Base-by-base conservation (phyloP, 2,797 vertebrate genomes). In the Chrosomus eos region DNA sequence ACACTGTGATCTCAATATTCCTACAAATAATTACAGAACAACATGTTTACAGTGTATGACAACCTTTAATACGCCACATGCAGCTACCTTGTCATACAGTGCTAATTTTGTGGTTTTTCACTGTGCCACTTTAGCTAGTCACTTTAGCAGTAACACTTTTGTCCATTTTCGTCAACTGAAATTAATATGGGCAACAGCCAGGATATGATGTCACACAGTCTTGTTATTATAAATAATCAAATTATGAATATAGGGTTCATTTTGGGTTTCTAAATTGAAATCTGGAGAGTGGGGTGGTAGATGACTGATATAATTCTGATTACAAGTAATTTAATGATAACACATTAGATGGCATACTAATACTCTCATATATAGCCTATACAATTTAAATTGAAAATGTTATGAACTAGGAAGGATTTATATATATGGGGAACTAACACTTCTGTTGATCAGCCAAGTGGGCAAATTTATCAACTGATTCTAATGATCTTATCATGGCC, bases 11-110 rank as follows among this genome's bases (percentile, higher is more conserved):
- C 51, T 58, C 36, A 71, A 28, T 28, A 40, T 75, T 71, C 51
- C 36, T 58, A 53, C 6, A 13, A 48, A 51, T 48, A 79, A 51
- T 68, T 51, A 80, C 45, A 67, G 64, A 51, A 33, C 40, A 80
- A 23, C 78, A 68, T 80, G 60, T 66, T 66, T 79, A 66, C 60
- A 66, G 76, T 48, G 13, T 6, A 36, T 53, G 43, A 68, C 68
- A 38, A 53, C 7, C 23, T 80, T 36, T 18, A 79, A 31, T 66
- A 31, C 2, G 8, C 11, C 58, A 66, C 9, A 66, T 26, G 23
- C 62, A 67, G 13, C 19, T 80, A 26, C 7, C 13, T 33, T 64
- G 58, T 26, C 36, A 77, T 53, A 53, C 21, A 51, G n/a, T 19
- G 13, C 33, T 23, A 1, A 0, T 40, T 76, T 60, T 18, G 14